Base-by-base conservation (phyloP, 2,797 vertebrate genomes). In the Gobio occitaniae region DNA sequence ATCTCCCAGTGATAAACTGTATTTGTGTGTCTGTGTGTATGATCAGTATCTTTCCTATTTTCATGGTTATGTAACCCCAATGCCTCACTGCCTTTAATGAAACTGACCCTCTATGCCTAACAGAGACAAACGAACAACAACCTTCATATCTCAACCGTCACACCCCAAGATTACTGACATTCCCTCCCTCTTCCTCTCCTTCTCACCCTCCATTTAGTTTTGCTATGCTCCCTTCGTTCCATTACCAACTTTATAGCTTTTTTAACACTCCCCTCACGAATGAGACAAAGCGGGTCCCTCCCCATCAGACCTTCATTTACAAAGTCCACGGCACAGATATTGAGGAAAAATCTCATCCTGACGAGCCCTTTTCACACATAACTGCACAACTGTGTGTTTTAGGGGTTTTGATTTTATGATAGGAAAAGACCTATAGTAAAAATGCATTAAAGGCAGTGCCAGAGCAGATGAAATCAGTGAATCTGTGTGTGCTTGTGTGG, bases 141-240 rank as follows among this genome's bases (percentile, higher is more conserved):
- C 41, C 68, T 72, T 79, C 52, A 84, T 65, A 79, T 84, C 74
- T 78, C 68, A 32, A 16, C 52, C n/a, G 54, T 79, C 54, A 84
- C 68, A 41, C 52, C 29, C 56, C 83, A 71, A 72, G 41, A 79
- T 68, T 41, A 71, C 9, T 32, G 21, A 6, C 32, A 71, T 61
- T 83, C 52, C 80, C 82, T 78, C 85, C 29, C 78, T 77, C 69
- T 75, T 77, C 69, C 21, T 80, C 86, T 65, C 85, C 71, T 86
- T 91, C 89, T 88, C 89, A 78, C 86, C 82, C 77, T 41, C 12
- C 12, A 75, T 86, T 88, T 86, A 87, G 47, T 78, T 84, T 72
- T 80, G 86, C 76, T 79, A 63, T 76, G 81, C 82, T 81, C 19
- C 65, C 48, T 84, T 66, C 59, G 29, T 77, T 65, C 77, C 68